A percentile compares a stretch with the other conserved stretches of the same genome.
Conservation (phyloP, 2,888 invertebrate species). For the Barypeithes pellucidus region DNA sequence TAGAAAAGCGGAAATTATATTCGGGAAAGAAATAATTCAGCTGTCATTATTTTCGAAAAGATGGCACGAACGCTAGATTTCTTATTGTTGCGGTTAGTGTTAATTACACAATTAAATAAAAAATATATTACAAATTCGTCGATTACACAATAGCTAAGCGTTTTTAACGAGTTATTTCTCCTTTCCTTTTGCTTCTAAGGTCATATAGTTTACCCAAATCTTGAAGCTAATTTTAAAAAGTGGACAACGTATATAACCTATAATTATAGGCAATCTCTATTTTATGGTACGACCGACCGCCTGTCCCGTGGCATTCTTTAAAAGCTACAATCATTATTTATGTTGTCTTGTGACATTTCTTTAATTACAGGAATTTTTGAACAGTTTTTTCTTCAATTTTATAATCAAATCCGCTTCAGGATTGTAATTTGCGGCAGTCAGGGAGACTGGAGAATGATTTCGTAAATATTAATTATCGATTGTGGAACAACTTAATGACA, state of each 20-base stretch:
- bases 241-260: conserved; percentile 66
- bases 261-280: conserved; percentile 69
- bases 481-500: conserved; percentile 51
- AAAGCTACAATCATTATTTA: conserved; percentile 64
- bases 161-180: conserved; percentile 28
- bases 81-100: conserved; percentile 12
- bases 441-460: conserved; percentile 44
- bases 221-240: conserved; percentile 68
- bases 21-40: background rate
- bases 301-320: conserved; percentile 63
- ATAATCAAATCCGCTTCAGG: conserved; percentile 32
- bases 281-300: conserved; percentile 65
- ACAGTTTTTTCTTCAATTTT: conserved; percentile 39
- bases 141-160: conserved; percentile 16
- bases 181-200: conserved; percentile 42
- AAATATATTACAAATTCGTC: conserved; percentile 5
- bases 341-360: conserved; percentile 56
- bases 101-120: conserved; percentile 11
- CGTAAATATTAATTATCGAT: conserved; percentile 50
- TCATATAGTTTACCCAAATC: conserved; percentile 37
- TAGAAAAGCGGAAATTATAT: conserved; percentile 5
- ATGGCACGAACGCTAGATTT: background rate
- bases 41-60: conserved; percentile 12
- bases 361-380: conserved; percentile 47
- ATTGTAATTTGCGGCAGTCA: conserved; percentile 42